Evolutionary conservation across 2,888 invertebrate genomes (phyloP).

Genomic region (Drosophila nr. perissopoda): DNA sequence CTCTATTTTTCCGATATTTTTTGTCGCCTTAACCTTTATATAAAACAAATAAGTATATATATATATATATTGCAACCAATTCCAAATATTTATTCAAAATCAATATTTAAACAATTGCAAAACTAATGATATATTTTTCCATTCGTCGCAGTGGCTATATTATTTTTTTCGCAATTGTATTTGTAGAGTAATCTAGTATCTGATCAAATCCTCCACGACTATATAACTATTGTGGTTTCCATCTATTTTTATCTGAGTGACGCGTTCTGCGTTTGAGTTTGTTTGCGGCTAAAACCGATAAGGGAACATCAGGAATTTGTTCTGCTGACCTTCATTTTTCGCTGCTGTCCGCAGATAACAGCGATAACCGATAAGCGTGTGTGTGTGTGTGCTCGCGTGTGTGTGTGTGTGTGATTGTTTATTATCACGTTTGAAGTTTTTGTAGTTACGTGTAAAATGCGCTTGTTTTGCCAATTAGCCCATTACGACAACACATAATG

Average conservation of each 20-base stretch:
- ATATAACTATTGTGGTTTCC: conserved; percentile 17
- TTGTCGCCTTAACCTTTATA: background rate
- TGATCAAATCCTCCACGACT: background rate
- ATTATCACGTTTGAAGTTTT: conserved; percentile 54
- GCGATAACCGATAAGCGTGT: conserved; percentile 61
- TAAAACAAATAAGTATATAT: background rate
- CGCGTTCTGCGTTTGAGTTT: conserved; percentile 41
- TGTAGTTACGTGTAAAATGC: conserved; percentile 42
- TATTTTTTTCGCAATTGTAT: too few species aligned
- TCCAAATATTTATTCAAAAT: background rate
- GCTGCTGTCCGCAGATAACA: conserved; percentile 55
- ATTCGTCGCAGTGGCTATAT: too few species aligned
- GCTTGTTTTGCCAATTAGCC: conserved; percentile 37
- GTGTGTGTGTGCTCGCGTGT: conserved; percentile 9
- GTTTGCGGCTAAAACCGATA: conserved; percentile 63
- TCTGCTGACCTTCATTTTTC: conserved; percentile 82
- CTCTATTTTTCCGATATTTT: background rate
- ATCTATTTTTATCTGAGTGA: conserved; percentile 62
- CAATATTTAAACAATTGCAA: background rate
- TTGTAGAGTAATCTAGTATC: background rate
- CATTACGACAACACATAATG: conserved; percentile 34
- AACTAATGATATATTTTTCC: background rate
- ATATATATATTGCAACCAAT: background rate
- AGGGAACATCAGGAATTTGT: conserved; percentile 72
- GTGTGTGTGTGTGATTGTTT: conserved; percentile 37